Percentiles rank a stretch among this genome's conserved stretches.
Conservation (phyloP, 2,888 invertebrate species). For the Frankliniella intonsa region DNA sequence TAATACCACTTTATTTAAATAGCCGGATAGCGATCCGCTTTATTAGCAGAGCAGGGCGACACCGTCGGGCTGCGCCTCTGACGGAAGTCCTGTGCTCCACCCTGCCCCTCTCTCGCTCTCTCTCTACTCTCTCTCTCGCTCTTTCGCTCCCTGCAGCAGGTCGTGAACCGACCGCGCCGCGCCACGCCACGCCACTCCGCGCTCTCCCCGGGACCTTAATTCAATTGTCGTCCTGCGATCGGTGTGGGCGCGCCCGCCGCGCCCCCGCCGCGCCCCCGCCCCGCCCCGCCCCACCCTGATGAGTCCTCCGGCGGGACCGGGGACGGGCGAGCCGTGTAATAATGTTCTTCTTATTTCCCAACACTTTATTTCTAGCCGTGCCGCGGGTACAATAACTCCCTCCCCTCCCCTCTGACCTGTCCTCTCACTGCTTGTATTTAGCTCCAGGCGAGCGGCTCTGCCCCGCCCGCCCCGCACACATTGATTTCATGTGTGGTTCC, state of each 20-base stretch:
- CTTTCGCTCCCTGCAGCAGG: conserved; percentile 37
- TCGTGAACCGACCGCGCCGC: conserved; percentile 40
- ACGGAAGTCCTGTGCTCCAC: conserved; percentile 30
- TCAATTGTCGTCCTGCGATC: conserved; percentile 29
- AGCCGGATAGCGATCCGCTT: conserved; percentile 16
- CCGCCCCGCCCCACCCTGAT: neutral
- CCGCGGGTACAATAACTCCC: neutral
- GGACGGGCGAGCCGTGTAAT: too few species aligned
- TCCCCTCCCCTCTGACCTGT: too few species aligned
- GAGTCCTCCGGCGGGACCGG: neutral
- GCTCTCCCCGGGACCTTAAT: conserved; percentile 31
- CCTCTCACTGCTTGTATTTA: too few species aligned
- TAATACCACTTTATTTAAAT: conserved; percentile 25
- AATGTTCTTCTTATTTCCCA: neutral
- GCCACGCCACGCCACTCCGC: conserved; percentile 35
- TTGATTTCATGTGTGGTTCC: neutral
- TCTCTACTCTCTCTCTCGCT: conserved; percentile 34
- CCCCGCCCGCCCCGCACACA: too few species aligned
- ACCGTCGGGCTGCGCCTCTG: too few species aligned
- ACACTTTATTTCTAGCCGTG: neutral
- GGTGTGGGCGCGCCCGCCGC: too few species aligned
- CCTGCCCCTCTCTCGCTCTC: conserved; percentile 6
- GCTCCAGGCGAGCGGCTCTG: too few species aligned
- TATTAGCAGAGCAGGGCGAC: neutral
- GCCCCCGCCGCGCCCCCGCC: neutral